Evolutionary conservation across 2,797 vertebrate species (phyloP).

Genomic region (Labeo calbasu): DNA sequence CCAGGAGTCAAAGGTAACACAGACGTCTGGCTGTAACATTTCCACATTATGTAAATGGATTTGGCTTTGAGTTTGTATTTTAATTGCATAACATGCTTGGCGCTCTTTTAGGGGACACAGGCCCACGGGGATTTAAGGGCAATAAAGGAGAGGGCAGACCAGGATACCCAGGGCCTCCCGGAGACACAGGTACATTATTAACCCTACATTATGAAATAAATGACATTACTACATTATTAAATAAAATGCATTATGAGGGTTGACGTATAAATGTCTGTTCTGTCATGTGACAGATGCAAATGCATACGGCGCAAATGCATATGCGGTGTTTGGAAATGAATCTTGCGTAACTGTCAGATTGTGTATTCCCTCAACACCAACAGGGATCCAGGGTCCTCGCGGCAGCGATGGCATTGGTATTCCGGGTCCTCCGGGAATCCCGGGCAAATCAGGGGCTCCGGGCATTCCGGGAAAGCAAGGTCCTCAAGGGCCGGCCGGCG

Average conservation of each 20-base stretch:
- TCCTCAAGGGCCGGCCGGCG: conserved; percentile 72
- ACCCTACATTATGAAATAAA: too few species aligned
- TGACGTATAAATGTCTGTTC: background rate
- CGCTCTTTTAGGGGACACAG: conserved; percentile 73
- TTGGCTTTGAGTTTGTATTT: background rate
- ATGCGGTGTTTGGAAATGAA: background rate
- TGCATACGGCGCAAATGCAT: background rate
- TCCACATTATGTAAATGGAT: conserved; percentile 21
- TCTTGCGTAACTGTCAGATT: background rate
- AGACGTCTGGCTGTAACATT: background rate
- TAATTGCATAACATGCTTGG: conserved; percentile 25
- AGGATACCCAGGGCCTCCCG: conserved; percentile 76
- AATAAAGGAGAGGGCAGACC: conserved; percentile 75
- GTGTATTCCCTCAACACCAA: background rate
- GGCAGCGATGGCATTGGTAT: conserved; percentile 78
- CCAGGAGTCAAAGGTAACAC: conserved; percentile 78
- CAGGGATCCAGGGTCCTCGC: conserved; percentile 78
- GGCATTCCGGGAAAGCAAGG: conserved; percentile 79
- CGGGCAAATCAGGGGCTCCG: conserved; percentile 75
- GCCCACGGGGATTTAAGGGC: conserved; percentile 77
- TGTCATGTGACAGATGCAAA: background rate
- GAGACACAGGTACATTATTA: conserved; percentile 71
- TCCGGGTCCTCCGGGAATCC: conserved; percentile 75
- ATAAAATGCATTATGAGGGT: background rate
- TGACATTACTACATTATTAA: background rate